phyloP scores from a whole-genome alignment of 2,797 vertebrate species.

The Fistularia commersonii region DNA sequence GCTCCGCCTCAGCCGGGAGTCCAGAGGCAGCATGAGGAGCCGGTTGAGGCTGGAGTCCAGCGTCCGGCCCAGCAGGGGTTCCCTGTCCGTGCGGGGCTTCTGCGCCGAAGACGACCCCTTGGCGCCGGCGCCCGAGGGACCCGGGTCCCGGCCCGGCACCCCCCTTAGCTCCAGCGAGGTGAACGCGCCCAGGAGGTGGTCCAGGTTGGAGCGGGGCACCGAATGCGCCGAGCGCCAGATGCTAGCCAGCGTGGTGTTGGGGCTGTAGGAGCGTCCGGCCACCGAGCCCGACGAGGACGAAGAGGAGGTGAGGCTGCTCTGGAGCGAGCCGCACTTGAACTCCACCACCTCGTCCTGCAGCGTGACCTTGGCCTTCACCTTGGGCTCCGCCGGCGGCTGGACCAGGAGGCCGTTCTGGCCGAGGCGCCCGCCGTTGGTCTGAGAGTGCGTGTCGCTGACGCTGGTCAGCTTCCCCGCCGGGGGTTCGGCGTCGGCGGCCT shows the following conservation, averaged over 20 bases:
- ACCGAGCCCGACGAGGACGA: slow-evolving; percentile 82
- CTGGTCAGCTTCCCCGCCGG: slow-evolving; percentile 78
- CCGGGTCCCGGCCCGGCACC: slow-evolving; percentile 79
- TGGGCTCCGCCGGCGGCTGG: slow-evolving; percentile 83
- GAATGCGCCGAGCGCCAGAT: slow-evolving; percentile 64
- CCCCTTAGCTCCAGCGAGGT: slow-evolving; percentile 90
- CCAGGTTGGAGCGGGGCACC: slow-evolving; percentile 84
- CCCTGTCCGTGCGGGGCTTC: slow-evolving; percentile 83
- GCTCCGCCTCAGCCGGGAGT: slow-evolving; percentile 91
- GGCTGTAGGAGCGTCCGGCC: slow-evolving; percentile 78
- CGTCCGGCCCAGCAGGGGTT: slow-evolving; percentile 86
- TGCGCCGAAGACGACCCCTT: slow-evolving; percentile 72
- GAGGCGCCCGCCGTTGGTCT: slow-evolving; percentile 87
- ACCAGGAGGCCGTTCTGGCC: slow-evolving; percentile 80
- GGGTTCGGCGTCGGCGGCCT: slow-evolving; percentile 84
- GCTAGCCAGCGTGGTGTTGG: too few relatives aligned
- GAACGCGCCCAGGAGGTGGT: slow-evolving; percentile 91
- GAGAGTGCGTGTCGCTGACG: slow-evolving; percentile 89
- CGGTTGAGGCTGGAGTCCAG: slow-evolving; percentile 83
- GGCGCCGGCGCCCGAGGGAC: slow-evolving; percentile 58
- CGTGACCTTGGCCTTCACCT: slow-evolving; percentile 86
- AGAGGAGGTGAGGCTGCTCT: slow-evolving; percentile 88
- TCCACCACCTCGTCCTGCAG: slow-evolving; percentile 85
- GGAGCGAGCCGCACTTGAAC: slow-evolving; percentile 82
- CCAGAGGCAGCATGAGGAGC: slow-evolving; percentile 86